Base-by-base conservation (phyloP, 2,113 vertebrate genomes). In the Ictalurus punctatus region DNA sequence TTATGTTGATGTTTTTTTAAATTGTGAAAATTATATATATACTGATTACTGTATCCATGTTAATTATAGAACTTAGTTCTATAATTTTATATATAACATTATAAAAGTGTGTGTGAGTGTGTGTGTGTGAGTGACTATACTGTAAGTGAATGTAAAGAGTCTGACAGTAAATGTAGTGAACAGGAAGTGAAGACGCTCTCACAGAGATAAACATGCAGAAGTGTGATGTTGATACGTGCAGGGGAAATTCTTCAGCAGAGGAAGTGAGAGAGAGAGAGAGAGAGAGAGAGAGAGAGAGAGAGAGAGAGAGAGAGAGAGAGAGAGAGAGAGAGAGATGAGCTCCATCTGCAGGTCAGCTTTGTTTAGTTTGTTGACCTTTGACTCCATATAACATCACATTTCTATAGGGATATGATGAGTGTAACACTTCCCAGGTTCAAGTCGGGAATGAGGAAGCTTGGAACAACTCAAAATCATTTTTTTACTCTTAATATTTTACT, bases 221-320 rank as follows among this genome's bases (percentile, higher is more conserved):
- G 78, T 80, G 27, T 80, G 52, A 79, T n/a, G 73, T 40, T 23
- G 2, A 30, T 9, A 30, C 9, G 19, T 59, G 80, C n/a, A 34
- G 17, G 27, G 30, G 27, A 56, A 81, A 30, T 81, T 79, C 79
- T 81, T 34, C 54, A 30, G 7, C 14, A 58, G 54, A 34, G 79
- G 54, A 81, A 81, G 79, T 81, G 37, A 52, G 23, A 78, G 52
- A 81, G 79, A 80, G 78, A 80, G 44, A 78, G 37, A 78, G 44
- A 78, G 37, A 78, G 74, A 17, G 74, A 34, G 44, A 21, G 78
- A 40, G 52, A 30, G 48, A 81, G 78, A 56, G 52, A 81, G 79
- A 69, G 23, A 78, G 52, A 81, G 79, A 80, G 78, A 80, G 44
- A 78, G 37, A 78, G 44, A 78, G 37, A 78, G 74, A 17, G 74